Conservation (phyloP, 2,113 vertebrate genomes). For the Mastomys natalensis region DNA sequence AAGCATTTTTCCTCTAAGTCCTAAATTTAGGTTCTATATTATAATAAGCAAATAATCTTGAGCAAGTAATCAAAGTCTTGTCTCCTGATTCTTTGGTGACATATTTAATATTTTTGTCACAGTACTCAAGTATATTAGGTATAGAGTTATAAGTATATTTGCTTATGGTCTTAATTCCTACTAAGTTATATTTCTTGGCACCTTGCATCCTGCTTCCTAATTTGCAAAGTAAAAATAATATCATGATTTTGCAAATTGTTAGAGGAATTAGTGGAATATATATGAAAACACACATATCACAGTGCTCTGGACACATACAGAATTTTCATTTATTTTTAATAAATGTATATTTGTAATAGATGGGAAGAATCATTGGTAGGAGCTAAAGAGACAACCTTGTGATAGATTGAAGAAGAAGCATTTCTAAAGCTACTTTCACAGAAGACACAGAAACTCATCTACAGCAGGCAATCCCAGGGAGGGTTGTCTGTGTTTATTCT, state of each 20-base stretch:
- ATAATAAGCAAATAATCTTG: neutral
- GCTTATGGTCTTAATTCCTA: neutral
- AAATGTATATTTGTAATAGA: neutral
- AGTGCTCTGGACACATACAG: neutral
- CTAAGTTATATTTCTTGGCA: neutral
- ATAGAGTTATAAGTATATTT: neutral
- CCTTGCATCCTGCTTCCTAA: neutral
- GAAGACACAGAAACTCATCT: neutral
- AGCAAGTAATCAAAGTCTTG: neutral
- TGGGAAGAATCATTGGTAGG: neutral
- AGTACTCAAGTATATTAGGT: neutral
- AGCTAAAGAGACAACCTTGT: neutral
- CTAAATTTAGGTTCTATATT: neutral
- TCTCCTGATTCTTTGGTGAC: neutral
- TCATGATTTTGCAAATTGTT: neutral
- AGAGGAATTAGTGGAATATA: neutral
- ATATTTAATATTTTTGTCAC: neutral
- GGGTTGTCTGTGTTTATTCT: accelerated
- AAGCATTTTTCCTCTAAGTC: neutral
- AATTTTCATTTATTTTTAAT: neutral
- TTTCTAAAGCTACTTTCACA: neutral
- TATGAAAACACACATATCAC: neutral
- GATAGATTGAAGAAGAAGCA: neutral
- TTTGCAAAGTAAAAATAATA: neutral
- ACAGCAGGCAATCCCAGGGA: neutral